Conservation (phyloP, 2,797 vertebrate genomes). For the Mus caroli region DNA sequence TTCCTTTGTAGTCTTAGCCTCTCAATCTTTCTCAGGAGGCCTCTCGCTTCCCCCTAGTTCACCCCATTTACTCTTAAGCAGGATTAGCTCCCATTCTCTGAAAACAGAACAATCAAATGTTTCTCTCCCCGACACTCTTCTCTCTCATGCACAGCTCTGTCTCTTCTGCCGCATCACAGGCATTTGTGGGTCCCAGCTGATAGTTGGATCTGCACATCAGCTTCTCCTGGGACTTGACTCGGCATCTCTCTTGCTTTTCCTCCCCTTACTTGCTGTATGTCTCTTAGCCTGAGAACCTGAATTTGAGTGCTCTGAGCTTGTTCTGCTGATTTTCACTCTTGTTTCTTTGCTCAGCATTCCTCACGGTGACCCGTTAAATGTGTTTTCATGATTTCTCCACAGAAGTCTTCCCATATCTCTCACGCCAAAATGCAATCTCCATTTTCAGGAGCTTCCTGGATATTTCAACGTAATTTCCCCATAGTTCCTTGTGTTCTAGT, state of each 20-base stretch:
- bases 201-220: not conserved
- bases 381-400: not conserved
- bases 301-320: not conserved
- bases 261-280: not conserved
- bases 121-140: not conserved
- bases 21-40: not conserved
- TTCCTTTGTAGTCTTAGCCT: not conserved
- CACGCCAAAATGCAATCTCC: not conserved
- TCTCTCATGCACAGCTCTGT: not conserved
- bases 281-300: not conserved
- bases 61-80: not conserved
- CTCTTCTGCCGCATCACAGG: not conserved
- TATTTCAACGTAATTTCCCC: slow-evolving; percentile 29
- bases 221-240: not conserved
- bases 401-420: not conserved
- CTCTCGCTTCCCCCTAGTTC: not conserved
- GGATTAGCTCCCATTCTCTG: not conserved
- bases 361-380: not conserved
- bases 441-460: slow-evolving; percentile 36
- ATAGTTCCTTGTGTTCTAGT: slow-evolving; percentile 34
- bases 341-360: not conserved
- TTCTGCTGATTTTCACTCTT: slow-evolving; percentile 3
- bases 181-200: not conserved
- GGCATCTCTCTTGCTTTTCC: not conserved
- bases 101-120: not conserved